A percentile compares a stretch with the other conserved stretches of the same genome.
These are phyloP conservation scores for Saxicola maurus DNA, from an alignment of 2,797 vertebrate genomes.

Conservation along the genomic window DNA sequence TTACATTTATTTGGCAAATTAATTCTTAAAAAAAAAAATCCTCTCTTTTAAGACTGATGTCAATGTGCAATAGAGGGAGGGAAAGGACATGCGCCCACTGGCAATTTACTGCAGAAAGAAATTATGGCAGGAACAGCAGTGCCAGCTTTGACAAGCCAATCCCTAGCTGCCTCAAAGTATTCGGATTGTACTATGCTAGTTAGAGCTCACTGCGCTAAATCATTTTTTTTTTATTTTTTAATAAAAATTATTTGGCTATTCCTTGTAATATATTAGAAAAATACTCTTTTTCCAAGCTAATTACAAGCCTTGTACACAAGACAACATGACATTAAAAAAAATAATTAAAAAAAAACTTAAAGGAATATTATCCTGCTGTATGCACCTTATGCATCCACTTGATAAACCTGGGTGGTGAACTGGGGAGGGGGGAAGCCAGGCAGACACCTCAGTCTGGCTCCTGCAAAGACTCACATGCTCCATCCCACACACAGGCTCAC, in stretches of 20 bases:
- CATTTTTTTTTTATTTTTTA: slow-evolving; percentile 56
- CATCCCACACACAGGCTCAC: neutral
- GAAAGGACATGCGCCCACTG: slow-evolving; percentile 57
- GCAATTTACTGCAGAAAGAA: slow-evolving; percentile 65
- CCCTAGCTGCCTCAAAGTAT: slow-evolving; percentile 66
- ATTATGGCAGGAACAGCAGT: slow-evolving; percentile 65
- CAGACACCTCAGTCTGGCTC: slow-evolving; percentile 48
- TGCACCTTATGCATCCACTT: slow-evolving; percentile 54
- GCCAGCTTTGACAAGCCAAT: slow-evolving; percentile 64
- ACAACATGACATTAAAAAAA: slow-evolving; percentile 64
- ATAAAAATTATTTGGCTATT: slow-evolving; percentile 76
- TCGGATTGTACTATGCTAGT: slow-evolving; percentile 91
- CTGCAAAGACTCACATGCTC: slow-evolving; percentile 12
- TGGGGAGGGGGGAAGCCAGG: slow-evolving; percentile 49
- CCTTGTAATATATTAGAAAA: slow-evolving; percentile 80
- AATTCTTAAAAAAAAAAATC: slow-evolving; percentile 34
- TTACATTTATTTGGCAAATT: slow-evolving; percentile 58
- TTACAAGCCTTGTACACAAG: slow-evolving; percentile 73
- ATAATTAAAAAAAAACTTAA: neutral
- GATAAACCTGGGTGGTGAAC: slow-evolving; percentile 56
- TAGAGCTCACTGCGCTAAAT: slow-evolving; percentile 67
- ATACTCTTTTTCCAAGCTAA: slow-evolving; percentile 75
- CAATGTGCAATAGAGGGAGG: slow-evolving; percentile 70
- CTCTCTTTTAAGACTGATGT: slow-evolving; percentile 73
- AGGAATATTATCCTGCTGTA: slow-evolving; percentile 50